phyloP scores from a whole-genome alignment of 2,113 vertebrate species.

The Ondatra zibethicus region DNA sequence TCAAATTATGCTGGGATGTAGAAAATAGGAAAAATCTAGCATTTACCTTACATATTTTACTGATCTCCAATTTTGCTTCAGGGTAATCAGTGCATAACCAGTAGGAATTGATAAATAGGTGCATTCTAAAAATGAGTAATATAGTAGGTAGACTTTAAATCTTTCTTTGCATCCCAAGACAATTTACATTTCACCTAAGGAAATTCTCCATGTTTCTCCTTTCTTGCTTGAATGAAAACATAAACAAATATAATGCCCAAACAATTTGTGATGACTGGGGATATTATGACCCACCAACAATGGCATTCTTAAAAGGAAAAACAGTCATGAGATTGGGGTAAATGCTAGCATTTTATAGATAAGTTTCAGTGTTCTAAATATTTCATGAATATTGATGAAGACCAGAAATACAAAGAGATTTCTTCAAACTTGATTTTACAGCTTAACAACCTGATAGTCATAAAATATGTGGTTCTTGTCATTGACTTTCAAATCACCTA shows the following conservation, averaged over 20 bases:
- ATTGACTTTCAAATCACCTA: not conserved
- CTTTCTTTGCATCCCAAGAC: slow-evolving; percentile 9
- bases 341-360: not conserved
- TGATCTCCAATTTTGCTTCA: slow-evolving; percentile 10
- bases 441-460: not conserved
- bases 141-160: slow-evolving; percentile 32
- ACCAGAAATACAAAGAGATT: not conserved
- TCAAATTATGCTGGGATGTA: slow-evolving; percentile 16
- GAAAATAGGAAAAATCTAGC: slow-evolving; percentile 10
- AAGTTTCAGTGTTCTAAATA: not conserved
- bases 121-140: slow-evolving; percentile 47
- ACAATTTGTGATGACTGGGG: not conserved
- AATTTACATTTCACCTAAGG: slow-evolving; percentile 33
- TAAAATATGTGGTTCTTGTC: not conserved
- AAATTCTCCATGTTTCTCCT: not conserved
- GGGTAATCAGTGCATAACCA: not conserved
- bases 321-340: not conserved
- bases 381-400: not conserved
- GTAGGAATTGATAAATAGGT: slow-evolving; percentile 19
- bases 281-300: not conserved
- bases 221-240: slow-evolving; percentile 19
- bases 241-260: not conserved
- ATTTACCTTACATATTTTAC: not conserved
- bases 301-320: not conserved
- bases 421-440: not conserved